These are phyloP conservation scores for Holocentrus rufus DNA, from an alignment of 2,797 vertebrate genomes.

Conservation along the genomic window DNA sequence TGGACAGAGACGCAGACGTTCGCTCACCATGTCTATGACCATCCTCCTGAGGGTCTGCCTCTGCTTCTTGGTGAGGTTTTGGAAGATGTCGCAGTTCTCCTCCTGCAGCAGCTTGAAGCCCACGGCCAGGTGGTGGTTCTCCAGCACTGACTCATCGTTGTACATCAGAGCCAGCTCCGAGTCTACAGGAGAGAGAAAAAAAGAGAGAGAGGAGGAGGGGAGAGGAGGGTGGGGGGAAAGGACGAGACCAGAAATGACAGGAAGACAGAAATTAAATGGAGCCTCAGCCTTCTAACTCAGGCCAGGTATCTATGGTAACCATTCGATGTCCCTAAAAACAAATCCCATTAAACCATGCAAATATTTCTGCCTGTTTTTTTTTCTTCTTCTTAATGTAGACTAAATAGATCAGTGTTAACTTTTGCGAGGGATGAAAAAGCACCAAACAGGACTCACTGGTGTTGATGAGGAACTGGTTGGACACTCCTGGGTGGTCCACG, in stretches of 20 bases:
- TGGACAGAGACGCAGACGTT: slow-evolving; percentile 1
- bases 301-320: slow-evolving; percentile 42
- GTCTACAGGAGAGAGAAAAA: slow-evolving; percentile 77
- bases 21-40: slow-evolving; percentile 97
- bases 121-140: slow-evolving; percentile 98
- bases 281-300: slow-evolving; percentile 21
- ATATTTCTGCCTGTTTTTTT: slow-evolving; percentile 9
- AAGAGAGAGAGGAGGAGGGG: not conserved
- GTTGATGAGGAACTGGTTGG: slow-evolving; percentile 99
- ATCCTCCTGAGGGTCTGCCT: slow-evolving; percentile 93
- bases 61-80: slow-evolving; percentile 97
- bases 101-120: slow-evolving; percentile 98
- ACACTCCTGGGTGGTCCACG: slow-evolving; percentile 98
- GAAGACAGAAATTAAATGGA: slow-evolving; percentile 45
- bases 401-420: slow-evolving; percentile 16
- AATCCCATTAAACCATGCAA: slow-evolving; percentile 21
- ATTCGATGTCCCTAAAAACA: slow-evolving; percentile 25
- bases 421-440: not conserved
- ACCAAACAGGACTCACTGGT: slow-evolving; percentile 89
- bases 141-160: slow-evolving; percentile 97
- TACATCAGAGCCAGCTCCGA: slow-evolving; percentile 98
- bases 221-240: not conserved
- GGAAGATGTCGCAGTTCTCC: slow-evolving; percentile 98
- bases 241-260: slow-evolving; percentile 23
- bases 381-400: slow-evolving; percentile 17